Percentiles rank a stretch among this genome's conserved stretches.
These are phyloP conservation scores for Natrix natrix DNA, from an alignment of 2,797 vertebrate species.

Conservation along the genomic window DNA sequence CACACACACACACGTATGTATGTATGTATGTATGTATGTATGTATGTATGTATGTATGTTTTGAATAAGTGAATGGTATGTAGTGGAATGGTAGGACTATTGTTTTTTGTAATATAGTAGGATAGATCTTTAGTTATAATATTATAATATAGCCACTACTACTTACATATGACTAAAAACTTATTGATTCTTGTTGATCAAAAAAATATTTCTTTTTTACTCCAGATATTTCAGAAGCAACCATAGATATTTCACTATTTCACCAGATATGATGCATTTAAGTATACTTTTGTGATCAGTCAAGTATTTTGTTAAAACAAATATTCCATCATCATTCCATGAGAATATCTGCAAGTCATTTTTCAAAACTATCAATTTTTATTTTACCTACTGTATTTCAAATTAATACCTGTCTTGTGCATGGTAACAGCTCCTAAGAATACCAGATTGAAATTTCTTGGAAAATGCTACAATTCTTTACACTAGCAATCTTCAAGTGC, in stretches of 20 bases:
- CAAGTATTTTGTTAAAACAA: constrained; percentile 34
- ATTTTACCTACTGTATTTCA: constrained; percentile 54
- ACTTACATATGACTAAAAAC: neutral
- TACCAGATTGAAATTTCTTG: constrained; percentile 59
- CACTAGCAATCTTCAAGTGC: constrained; percentile 70
- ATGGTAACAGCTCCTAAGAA: constrained; percentile 67
- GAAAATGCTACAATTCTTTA: constrained; percentile 71
- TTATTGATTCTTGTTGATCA: neutral
- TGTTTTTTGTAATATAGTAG: neutral
- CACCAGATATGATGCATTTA: neutral
- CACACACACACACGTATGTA: too few relatives aligned
- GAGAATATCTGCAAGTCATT: constrained; percentile 23
- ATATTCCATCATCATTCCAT: constrained; percentile 14
- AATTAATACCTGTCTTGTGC: constrained; percentile 67
- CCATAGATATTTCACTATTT: neutral
- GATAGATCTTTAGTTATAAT: neutral
- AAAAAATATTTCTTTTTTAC: neutral
- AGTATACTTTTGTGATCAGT: neutral
- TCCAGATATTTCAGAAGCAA: neutral
- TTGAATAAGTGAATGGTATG: neutral
- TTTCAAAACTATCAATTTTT: constrained; percentile 25
- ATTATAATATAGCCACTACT: neutral
- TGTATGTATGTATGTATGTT: too few relatives aligned
- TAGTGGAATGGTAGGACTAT: neutral
- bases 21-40: too few relatives aligned